Base-by-base conservation (phyloP, 2,113 vertebrate genomes). In the Limanda limanda region DNA sequence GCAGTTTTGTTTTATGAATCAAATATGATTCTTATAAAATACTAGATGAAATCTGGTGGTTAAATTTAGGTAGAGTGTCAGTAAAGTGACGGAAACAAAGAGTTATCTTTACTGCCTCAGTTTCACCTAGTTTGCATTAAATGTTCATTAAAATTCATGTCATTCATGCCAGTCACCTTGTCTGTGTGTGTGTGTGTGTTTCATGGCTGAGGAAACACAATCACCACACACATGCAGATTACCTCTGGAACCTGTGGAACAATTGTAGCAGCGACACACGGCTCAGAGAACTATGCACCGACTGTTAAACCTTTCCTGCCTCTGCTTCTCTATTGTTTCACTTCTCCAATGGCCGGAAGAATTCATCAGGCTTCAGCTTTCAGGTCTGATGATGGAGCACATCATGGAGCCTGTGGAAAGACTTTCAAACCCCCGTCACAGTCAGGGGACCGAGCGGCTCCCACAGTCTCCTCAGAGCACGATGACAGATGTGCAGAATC, bases 271-370 rank as follows among this genome's bases (percentile, higher is more conserved):
- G 20, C 17, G 1, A 23, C 80, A 86, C 87, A 84, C 51, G 8
- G 45, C 59, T 75, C 47, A 35, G 66, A 81, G 58, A 81, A 62
- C n/a, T 47, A 40, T 71, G 58, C 79, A 5, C 15, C 8, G 17
- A 51, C 7, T 74, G 48, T 84, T 79, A 69, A 54, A 74, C 71
- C 78, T 84, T 40, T 82, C 75, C 70, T 60, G 69, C 51, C 66
- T 62, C n/a, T 69, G 64, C 25, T 70, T 84, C 25, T 70, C 73
- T 63, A 88, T 92, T 93, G 91, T 93, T 87, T 76, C 56, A 73
- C 54, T 7, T 51, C 80, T 62, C 76, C 80, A 92, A 89, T 81
- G 73, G 70, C 81, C 70, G 85, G 94, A 92, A 92, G 75, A 75
- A 48, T 10, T 61, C 51, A 71, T 48, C 57, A 74, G 37, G 66